Evolutionary conservation across 2,797 vertebrate species (phyloP).

Genomic region (Pseudochirops cupreus): DNA sequence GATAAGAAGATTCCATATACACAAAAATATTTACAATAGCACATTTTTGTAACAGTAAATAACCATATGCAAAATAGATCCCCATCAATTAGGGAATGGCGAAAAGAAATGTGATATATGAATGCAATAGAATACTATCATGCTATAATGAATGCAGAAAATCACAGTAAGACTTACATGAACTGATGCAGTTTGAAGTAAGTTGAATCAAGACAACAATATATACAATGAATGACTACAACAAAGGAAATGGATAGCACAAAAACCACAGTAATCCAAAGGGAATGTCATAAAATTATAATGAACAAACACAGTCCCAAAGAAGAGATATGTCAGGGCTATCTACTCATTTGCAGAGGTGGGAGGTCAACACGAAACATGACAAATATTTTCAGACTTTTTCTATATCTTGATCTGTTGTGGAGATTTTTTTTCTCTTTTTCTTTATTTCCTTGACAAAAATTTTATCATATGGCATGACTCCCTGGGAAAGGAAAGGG

Average conservation of each 20-base stretch:
- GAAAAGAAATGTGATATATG: not conserved
- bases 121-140: not conserved
- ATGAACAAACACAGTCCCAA: not conserved
- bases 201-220: not conserved
- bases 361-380: not conserved
- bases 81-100: not conserved
- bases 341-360: not conserved
- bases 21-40: not conserved
- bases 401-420: not conserved
- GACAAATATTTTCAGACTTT: not conserved
- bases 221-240: not conserved
- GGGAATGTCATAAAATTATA: not conserved
- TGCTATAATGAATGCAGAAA: not conserved
- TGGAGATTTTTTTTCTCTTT: not conserved
- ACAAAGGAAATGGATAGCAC: not conserved
- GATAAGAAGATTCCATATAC: not conserved
- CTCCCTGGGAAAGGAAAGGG: not conserved
- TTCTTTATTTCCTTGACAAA: not conserved
- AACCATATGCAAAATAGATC: not conserved
- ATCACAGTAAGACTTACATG: not conserved
- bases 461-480: not conserved
- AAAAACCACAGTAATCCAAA: not conserved
- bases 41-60: not conserved
- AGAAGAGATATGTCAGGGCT: not conserved
- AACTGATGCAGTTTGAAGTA: not conserved